Base-by-base conservation (phyloP, 2,797 vertebrate genomes). In the Momotus momota region DNA sequence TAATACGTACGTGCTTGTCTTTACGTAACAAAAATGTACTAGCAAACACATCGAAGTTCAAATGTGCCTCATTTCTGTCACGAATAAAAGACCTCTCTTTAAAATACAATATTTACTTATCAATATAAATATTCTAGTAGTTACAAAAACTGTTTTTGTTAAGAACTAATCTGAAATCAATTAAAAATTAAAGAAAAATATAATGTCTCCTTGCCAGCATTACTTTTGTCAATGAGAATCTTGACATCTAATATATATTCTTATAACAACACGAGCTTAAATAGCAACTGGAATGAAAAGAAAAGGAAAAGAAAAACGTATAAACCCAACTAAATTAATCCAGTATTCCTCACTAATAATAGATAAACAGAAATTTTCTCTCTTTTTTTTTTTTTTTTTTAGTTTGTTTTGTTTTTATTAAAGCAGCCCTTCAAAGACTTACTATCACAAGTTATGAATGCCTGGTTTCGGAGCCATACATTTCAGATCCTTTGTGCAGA, bases 251-350 rank as follows among this genome's bases (percentile, higher is more conserved):
- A 49, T 52, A 65, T 33, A 41, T 38, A 86, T 71, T 80, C 58
- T n/a, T 90, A 46, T 4, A 88, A 71, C 35, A 66, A 20, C 40
- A 82, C 10, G 81, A 58, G 33, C 26, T 83, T 92, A 87, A 87
- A 77, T 17, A 94, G 41, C 62, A 94, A 79, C 22, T 71, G 65
- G 29, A 95, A 94, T 74, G 18, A 83, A 88, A 86, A 62, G 5
- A 8, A 48, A 35, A 52, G 41, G 38, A 31, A n/a, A 84, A 74
- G 49, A 19, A 33, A 35, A 81, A 69, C 43, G 3, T 14, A 51
- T n/a, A 51, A 88, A 75, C 4, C 1, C 17, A 82, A 33, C 7
- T 75, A 60, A 67, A 73, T 66, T 4, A 91, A 91, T 84, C 22
- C 46, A 89, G 40, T 74, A 54, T 13, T 82, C 52, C 26, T 86